Evolutionary conservation across 1,140 invertebrate species (phyloP), one percentile per base, ranked within the genome.

Genomic region (Ooceraea biroi): DNA sequence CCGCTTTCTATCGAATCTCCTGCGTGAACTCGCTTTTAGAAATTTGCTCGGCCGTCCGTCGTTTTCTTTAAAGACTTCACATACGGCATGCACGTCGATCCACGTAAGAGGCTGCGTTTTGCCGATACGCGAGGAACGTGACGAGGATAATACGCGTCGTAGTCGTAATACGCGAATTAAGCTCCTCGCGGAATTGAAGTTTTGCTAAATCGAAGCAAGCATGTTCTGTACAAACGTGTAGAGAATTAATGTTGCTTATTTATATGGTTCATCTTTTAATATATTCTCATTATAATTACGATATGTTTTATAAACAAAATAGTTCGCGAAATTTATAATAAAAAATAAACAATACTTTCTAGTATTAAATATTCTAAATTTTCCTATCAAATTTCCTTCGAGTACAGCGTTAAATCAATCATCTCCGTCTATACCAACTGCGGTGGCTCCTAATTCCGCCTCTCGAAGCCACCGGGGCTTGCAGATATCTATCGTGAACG

Each of bases 401-500:
- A 2, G 2, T 36, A 7, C 7, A 36, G 36, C 36, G 36, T 36
- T 36, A 36, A 7, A 36, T 36, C 36, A 27, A 3, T 4, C 22
- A 7, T 69, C 3, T 19, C 27, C 4, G 14, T 69, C 66, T 41
- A 44, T 19, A 1, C 14, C 80, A 87, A 55, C 57, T 72, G 63
- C 60, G 69, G 36, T 65, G 58, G 44, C 41, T 80, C 84, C 74
- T 85, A 88, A 87, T 72, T 50, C 48, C 25, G 57, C n/a, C 41
- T 78, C 68, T 50, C 17, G 30, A 60, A 80, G 71, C 61, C 68
- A 50, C 58, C 48, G 61, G n/a, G n/a, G 10, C 27, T 44, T 41
- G 65, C n/a, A 60, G 41, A 58, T 50, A 86, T 90, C 80, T 76
- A 88, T 85, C 74, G 73, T 69, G 72, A 89, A 90, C 82, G 82